Evolutionary conservation across 2,888 invertebrate genomes (phyloP).

Genomic region (Polydrusus cervinus): DNA sequence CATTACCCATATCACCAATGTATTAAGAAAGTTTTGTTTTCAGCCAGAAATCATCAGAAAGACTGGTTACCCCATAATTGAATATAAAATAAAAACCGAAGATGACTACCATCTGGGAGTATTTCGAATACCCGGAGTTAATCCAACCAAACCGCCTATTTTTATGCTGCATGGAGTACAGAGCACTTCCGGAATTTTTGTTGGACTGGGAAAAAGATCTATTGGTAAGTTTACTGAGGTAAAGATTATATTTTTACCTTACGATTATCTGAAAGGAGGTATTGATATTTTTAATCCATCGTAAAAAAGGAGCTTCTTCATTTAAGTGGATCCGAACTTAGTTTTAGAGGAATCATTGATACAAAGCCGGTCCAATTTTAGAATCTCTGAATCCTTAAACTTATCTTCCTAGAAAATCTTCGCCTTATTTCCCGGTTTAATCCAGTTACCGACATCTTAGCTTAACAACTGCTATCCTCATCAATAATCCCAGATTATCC

Average conservation of each 20-base stretch:
- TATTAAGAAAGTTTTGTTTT: constrained; percentile 30
- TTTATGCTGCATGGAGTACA: constrained; percentile 67
- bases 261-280: too few species aligned
- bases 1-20: too few species aligned
- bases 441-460: too few species aligned
- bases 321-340: too few species aligned
- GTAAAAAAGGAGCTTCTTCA: too few species aligned
- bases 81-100: constrained; percentile 63
- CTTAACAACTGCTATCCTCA: too few species aligned
- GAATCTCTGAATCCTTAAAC: too few species aligned
- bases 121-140: constrained; percentile 42
- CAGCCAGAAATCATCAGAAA: constrained; percentile 66
- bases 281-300: too few species aligned
- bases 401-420: too few species aligned
- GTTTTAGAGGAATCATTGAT: not conserved
- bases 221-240: constrained; percentile 60
- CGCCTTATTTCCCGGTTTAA: too few species aligned
- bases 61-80: constrained; percentile 64
- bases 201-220: constrained; percentile 65
- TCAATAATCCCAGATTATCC: too few species aligned
- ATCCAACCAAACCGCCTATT: constrained; percentile 62
- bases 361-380: not conserved
- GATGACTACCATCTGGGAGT: constrained; percentile 65
- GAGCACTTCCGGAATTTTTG: constrained; percentile 64
- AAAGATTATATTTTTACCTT: not conserved